phyloP scores from a whole-genome alignment of 2,113 vertebrate species.

The Speoplatyrhinus poulsoni region DNA sequence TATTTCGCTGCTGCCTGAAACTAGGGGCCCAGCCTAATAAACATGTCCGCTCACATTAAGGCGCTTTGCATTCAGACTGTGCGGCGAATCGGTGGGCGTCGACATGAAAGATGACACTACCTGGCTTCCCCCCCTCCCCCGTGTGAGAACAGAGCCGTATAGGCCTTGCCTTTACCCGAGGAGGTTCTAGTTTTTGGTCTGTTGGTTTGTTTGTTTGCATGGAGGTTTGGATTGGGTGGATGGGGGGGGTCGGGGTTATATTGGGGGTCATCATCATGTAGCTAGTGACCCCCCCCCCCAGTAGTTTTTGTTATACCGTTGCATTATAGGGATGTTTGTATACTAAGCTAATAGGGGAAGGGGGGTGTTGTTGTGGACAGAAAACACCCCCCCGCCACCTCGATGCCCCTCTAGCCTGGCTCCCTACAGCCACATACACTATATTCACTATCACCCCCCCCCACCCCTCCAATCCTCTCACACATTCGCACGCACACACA shows the following conservation, averaged over 20 bases:
- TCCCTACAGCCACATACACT: constrained; percentile 65
- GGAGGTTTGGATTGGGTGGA: too few relatives aligned
- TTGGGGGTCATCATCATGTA: too few relatives aligned
- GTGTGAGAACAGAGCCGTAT: too few relatives aligned
- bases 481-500: constrained; percentile 27
- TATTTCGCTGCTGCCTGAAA: constrained; percentile 76
- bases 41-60: constrained; percentile 78
- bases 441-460: constrained; percentile 17
- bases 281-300: too few relatives aligned
- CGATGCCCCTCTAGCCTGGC: constrained; percentile 60
- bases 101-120: too few relatives aligned
- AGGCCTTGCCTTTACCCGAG: too few relatives aligned
- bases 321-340: constrained; percentile 6
- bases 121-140: too few relatives aligned
- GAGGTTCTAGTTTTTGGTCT: too few relatives aligned
- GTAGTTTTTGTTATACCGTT: too few relatives aligned
- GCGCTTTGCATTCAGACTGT: constrained; percentile 63
- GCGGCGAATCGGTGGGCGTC: too few relatives aligned
- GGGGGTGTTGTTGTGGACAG: constrained; percentile 64
- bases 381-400: constrained; percentile 67
- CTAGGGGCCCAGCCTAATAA: constrained; percentile 75
- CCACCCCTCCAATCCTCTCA: constrained; percentile 45
- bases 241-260: too few relatives aligned
- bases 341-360: constrained; percentile 28
- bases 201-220: too few relatives aligned